Base-by-base conservation (phyloP, 23 tunicate species). In the Clavelina lepadiformis region DNA sequence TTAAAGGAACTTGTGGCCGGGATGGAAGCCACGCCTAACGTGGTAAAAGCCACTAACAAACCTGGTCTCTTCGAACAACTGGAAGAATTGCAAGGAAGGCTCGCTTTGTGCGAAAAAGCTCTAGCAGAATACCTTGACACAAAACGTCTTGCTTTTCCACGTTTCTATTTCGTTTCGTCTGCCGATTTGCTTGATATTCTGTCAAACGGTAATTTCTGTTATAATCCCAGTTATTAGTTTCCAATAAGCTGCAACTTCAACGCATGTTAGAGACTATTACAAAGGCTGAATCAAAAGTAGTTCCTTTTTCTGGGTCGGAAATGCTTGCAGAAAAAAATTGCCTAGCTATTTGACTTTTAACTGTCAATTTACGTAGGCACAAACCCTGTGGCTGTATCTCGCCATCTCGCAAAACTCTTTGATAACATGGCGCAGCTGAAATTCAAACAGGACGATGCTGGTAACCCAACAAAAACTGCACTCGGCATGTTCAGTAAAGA, bases 41-140 rank as follows among this genome's bases (percentile, higher is more conserved):
- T 83, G 28, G 98, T 91, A 2, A 74, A 72, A 32, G 98, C 98
- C 15, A 91, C 98, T n/a, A 91, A 91, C 80, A 82, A 79, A 51
- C 52, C 77, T 3, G 82, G 89, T 25, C 38, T 91, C 45, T 91
- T 61, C 63, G 98, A 91, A 34, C 77, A 73, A 18, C 77, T 91
- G 71, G 98, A 91, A 82, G 86, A 82, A 46, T 41, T 91, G n/a
- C 98, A 91, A 46, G 73, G 67, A 41, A 65, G 98, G 0, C 71
- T 91, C 51, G 78, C 98, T 28, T 86, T 91, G 25, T 91, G 98
- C 56, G 98, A 91, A 81, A 91, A 91, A 67, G 91, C 98, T 0
- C 92, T 91, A 2, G 98, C 98, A n/a, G 98, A 91, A 73, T 91
- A 91, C 68, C 86, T 91, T 2, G 98, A 91, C 86, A 91, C 98